Evolutionary conservation across 2,888 invertebrate species (phyloP).

Genomic region (Lasioglossum pauxillum): DNA sequence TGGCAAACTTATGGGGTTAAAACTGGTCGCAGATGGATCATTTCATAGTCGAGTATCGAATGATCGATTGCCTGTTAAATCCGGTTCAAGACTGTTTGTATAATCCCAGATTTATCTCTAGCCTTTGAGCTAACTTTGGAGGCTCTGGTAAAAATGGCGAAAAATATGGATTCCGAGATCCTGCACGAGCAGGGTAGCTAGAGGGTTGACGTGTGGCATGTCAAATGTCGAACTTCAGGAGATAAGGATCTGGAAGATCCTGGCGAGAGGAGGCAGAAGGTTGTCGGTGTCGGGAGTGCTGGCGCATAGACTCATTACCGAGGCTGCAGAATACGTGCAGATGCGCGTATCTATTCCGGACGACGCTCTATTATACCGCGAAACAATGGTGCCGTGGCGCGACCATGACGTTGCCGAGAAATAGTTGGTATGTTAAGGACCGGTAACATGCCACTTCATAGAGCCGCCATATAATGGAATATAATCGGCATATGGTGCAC

Average conservation of each 20-base stretch:
- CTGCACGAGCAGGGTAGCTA: conserved; percentile 20
- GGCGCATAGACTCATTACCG: conserved; percentile 61
- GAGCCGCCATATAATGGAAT: conserved; percentile 49
- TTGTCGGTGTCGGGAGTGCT: conserved; percentile 60
- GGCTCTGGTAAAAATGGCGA: not conserved
- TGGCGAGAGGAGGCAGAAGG: conserved; percentile 45
- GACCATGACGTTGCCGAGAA: conserved; percentile 54
- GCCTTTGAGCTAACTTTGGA: not conserved
- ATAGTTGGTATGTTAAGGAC: conserved; percentile 59
- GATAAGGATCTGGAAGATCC: conserved; percentile 70
- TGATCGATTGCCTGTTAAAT: not conserved
- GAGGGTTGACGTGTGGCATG: conserved; percentile 64
- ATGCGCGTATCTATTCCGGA: conserved; percentile 43
- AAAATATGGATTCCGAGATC: not conserved
- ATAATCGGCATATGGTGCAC: conserved; percentile 55
- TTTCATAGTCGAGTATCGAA: not conserved
- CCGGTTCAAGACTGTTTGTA: not conserved
- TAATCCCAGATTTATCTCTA: not conserved
- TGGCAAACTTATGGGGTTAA: not conserved
- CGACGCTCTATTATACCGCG: conserved; percentile 60
- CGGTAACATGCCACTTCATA: conserved; percentile 56
- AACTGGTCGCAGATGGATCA: not conserved
- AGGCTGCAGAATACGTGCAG: conserved; percentile 51
- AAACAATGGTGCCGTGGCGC: conserved; percentile 57
- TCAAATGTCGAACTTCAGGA: conserved; percentile 70